Conservation (phyloP, 1,140 invertebrate genomes). For the Oedothorax gibbosus region DNA sequence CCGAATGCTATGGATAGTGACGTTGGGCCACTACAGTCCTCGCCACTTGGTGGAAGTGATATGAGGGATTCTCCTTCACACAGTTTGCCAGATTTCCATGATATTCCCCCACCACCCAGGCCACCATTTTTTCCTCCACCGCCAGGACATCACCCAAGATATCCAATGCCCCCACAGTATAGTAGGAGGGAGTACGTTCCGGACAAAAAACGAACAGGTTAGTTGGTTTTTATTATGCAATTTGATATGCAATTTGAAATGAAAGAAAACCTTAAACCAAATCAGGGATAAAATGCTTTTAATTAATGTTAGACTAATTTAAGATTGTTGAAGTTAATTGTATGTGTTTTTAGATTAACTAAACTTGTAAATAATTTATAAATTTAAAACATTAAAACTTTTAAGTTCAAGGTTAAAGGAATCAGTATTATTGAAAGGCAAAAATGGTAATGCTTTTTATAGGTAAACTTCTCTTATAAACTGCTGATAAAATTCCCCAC, state of each 20-base stretch:
- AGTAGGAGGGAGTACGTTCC: constrained; percentile 31
- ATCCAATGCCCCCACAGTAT: constrained; percentile 28
- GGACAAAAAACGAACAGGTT: constrained; percentile 34
- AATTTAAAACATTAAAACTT: no score
- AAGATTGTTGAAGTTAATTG: no score
- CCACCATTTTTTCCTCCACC: constrained; percentile 44
- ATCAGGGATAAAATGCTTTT: no score
- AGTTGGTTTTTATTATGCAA: background rate
- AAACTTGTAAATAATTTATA: no score
- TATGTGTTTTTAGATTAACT: no score
- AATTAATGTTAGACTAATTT: no score
- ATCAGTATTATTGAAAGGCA: no score
- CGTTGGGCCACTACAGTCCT: constrained; percentile 5
- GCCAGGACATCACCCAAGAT: constrained; percentile 27
- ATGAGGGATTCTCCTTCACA: constrained; percentile 42
- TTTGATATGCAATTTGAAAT: background rate
- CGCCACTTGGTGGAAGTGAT: background rate
- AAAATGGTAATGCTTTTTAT: no score
- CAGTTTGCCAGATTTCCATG: constrained; percentile 47
- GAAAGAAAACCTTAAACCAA: no score
- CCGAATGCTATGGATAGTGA: constrained; percentile 11
- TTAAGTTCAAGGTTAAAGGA: no score
- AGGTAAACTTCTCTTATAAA: no score
- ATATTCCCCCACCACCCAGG: constrained; percentile 40
- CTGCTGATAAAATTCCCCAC: no score